Base-by-base conservation (phyloP, 2,797 vertebrate species). In the Anguilla anguilla region DNA sequence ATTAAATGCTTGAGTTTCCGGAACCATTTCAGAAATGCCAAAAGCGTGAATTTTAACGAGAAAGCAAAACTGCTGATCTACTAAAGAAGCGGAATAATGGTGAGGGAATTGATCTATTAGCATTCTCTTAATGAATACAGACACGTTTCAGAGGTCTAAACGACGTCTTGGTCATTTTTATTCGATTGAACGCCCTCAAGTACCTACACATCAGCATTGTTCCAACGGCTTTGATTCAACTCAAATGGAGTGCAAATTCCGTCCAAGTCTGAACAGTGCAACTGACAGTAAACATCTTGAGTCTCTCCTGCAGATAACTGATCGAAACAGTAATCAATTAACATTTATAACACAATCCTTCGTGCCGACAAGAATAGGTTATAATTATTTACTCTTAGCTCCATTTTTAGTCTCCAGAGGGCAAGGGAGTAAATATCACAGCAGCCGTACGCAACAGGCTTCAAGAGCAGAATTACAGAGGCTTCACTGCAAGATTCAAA, bases 131-230 rank as follows among this genome's bases (percentile, higher is more conserved):
- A 86, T 86, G 46, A 53, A 74, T 72, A 89, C 90, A 64, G 86
- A 87, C 89, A 87, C 86, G 81, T 81, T 91, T 88, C 81, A 91
- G 89, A 93, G 88, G 88, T 92, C 74, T 92, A 90, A 89, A 86
- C 87, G 85, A 88, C 85, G 86, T 87, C 83, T 87, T 89, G 87
- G 72, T 89, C 88, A 91, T 90, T 88, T 85, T 31, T 87, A 91
- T 91, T 85, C 89, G 90, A 93, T 92, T 88, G 39, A 10, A 86
- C 25, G 72, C 90, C 87, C 88, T 69, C 87, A 79, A 89, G 91
- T 86, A 85, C 86, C 77, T 55, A 86, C 90, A 89, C 87, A 90
- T 86, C 90, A 90, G 89, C 84, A 86, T 88, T 43, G 39, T 4
- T 43, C 39, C 39, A 43, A 43, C 3, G 39, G 39, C 39, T 43